Evolutionary conservation across 1,140 invertebrate genomes (phyloP), one percentile per base, ranked within the genome.

Genomic region (Listronotus bonariensis): DNA sequence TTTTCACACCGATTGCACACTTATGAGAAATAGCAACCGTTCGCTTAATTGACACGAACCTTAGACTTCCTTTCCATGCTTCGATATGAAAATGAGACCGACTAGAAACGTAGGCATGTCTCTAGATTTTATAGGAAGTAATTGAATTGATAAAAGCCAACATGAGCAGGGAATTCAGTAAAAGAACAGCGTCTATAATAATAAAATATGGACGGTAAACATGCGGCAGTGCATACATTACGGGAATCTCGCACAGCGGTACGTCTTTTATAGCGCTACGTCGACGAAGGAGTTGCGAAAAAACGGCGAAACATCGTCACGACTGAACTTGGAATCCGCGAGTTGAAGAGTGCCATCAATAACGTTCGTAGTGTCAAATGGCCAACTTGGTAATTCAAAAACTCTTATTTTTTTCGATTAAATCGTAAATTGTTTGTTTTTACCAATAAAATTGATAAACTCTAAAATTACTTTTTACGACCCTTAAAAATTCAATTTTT

Each of bases 151-250:
- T 46, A 46, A 58, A 58, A 46, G 55, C 26, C 9, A 18, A 26
- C 42, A 59, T 48, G 46, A 59, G 45, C 56, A 59, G 45, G 56
- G 56, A 49, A 48, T 51, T 48, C 56, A 51, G 42, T 48, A 48
- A 17, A 48, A 34, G 10, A 18, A 49, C n/a, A 59, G 40, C 20
- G 43, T 14, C 56, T 51, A 17, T 49, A 34, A 59, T 59, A 59
- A 49, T 59, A 59, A 59, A 34, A 59, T 59, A 59, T 59, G 56
- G 9, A 20, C 31, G 42, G 43, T n/a, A 49, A 59, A 59, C 45
- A 59, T 59, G 56, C 56, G 56, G 43, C 56, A 59, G 20, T 48
- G 43, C 32, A 59, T 59, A 59, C 45, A 59, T 59, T 49, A 49
- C 18, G 56, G 56, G 45, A 59, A 59, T 48, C 38, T 59, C 15